These are phyloP conservation scores for Octodonta nipae DNA, from an alignment of 2,888 invertebrate species.

Conservation along the genomic window DNA sequence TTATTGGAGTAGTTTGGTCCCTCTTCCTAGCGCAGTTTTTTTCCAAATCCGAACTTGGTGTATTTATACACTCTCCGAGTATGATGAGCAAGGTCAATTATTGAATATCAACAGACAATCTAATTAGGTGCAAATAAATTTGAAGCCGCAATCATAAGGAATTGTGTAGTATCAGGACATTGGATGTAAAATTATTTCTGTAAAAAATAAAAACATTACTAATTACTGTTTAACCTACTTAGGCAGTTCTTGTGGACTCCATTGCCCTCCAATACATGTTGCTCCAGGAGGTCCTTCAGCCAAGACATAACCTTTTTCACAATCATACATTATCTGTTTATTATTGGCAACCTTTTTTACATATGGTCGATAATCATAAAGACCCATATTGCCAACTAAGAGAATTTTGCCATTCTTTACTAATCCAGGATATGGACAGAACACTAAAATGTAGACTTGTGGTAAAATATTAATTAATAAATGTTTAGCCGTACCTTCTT, in stretches of 20 bases:
- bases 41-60: no score
- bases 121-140: no score
- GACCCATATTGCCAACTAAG: slow-evolving; percentile 87
- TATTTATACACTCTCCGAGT: no score
- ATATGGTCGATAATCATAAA: slow-evolving; percentile 88
- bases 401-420: slow-evolving; percentile 81
- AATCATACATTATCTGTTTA: slow-evolving; percentile 91
- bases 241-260: slow-evolving; percentile 82
- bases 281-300: slow-evolving; percentile 83
- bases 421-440: slow-evolving; percentile 84
- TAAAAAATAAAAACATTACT: no score
- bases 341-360: slow-evolving; percentile 82
- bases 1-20: no score
- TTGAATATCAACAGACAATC: no score
- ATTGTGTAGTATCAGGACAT: no score
- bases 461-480: not conserved
- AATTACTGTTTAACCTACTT: slow-evolving; percentile 70
- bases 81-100: no score
- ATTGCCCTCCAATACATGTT: slow-evolving; percentile 85
- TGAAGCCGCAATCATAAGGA: slow-evolving; percentile 83
- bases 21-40: no score
- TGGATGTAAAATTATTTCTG: no score
- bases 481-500: no score
- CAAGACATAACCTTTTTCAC: slow-evolving; percentile 79
- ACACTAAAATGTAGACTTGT: slow-evolving; percentile 48